Evolutionary conservation across 1,140 invertebrate genomes (phyloP), one percentile per base, ranked within the genome.

Genomic region (Trachelipus rathkii): DNA sequence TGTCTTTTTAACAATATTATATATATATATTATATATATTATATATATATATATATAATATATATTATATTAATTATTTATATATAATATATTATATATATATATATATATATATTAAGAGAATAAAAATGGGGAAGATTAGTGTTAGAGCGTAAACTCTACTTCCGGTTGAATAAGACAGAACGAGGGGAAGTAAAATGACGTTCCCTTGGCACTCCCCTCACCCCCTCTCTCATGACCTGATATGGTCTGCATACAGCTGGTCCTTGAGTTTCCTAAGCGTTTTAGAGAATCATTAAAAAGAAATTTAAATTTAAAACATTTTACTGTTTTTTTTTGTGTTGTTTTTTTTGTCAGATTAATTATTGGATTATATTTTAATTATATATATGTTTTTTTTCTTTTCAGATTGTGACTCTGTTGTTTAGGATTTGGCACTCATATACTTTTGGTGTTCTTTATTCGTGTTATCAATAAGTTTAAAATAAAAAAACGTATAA

Each of bases 241-340:
- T 60, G 11, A 60, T 19, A 15, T 19, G 11, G 50, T 60, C 50
- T 60, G 50, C 8, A 60, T 8, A 19, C 50, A 60, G 11, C 50
- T 60, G 50, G 50, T 19, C 11, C 50, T 60, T 19, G 2, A 19
- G 50, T 60, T 60, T 60, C 50, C 8, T 60, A 15, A 60, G 33
- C 33, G 33, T 60, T 60, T 60, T 60, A 60, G 8, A 15, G 11
- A 60, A 3, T 19, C 50, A 15, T 19, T 60, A 60, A 60, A 60
- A 60, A 15, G 11, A 60, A 60, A 60, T 15, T 60, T 60, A 60
- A 60, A 60, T 60, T 60, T 15, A 60, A 60, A n/a, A n/a, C n/a
- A n/a, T n/a, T n/a, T n/a, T n/a, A n/a, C n/a, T n/a, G n/a, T n/a
- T n/a, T n/a, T n/a, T n/a, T n/a, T n/a, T n/a, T n/a, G n/a, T n/a